Percentiles rank a stretch among this genome's conserved stretches.
Evolutionary conservation across 2,113 vertebrate species (phyloP).

Genomic region (Lichenostomus cassidix): DNA sequence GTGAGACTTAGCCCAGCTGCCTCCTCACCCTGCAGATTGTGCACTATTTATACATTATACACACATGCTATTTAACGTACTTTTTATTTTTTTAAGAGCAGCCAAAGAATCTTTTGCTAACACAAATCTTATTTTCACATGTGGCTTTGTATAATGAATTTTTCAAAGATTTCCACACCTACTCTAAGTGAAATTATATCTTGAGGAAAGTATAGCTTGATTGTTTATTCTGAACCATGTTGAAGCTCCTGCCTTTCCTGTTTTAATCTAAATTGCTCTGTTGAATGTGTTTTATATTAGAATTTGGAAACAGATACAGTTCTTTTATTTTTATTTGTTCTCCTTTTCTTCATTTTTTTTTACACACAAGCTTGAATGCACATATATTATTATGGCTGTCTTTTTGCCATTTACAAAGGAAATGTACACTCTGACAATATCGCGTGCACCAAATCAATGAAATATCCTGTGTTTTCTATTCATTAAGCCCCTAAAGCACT

Average conservation of each 20-base stretch:
- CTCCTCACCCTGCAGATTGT: neutral
- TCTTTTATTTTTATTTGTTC: constrained; percentile 16
- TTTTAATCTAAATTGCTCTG: constrained; percentile 75
- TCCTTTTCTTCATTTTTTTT: neutral
- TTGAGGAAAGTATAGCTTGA: constrained; percentile 60
- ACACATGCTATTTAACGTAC: neutral
- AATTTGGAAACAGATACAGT: constrained; percentile 70
- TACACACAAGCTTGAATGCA: constrained; percentile 47
- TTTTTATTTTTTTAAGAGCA: neutral
- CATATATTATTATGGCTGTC: constrained; percentile 60
- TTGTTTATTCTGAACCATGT: constrained; percentile 66
- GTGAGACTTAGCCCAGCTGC: neutral
- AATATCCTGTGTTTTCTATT: constrained; percentile 77
- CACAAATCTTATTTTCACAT: constrained; percentile 50
- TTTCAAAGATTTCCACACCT: constrained; percentile 51
- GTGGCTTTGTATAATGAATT: constrained; percentile 36
- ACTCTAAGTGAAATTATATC: constrained; percentile 62
- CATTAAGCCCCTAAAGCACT: constrained; percentile 76
- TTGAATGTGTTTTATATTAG: constrained; percentile 67
- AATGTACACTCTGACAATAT: constrained; percentile 70
- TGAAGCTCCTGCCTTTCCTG: constrained; percentile 62
- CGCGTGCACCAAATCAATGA: constrained; percentile 69
- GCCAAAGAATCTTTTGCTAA: constrained; percentile 5
- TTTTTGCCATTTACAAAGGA: constrained; percentile 73
- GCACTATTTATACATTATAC: neutral